Base-by-base conservation (phyloP, 64 coral and sea anemone genomes). In the Catalaphyllia jardinei region DNA sequence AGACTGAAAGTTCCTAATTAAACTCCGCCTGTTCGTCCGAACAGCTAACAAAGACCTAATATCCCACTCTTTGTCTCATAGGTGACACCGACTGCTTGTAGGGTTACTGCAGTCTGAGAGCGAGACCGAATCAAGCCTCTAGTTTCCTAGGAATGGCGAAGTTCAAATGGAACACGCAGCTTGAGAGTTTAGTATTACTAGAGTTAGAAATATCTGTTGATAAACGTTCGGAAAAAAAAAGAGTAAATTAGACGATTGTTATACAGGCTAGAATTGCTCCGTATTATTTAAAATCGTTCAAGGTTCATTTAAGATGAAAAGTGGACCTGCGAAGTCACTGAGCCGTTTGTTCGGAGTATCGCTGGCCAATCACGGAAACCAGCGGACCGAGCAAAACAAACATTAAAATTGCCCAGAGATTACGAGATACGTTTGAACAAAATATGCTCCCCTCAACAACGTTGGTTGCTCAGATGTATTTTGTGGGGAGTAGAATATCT, bases 381-480 rank as follows among this genome's bases (percentile, higher is more conserved):
- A 71, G 63, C 81, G 11, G n/a, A 42, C 35, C 38, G 81, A 85
- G 64, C 18, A 80, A 69, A 49, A 24, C 64, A 85, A 71, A 85
- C 13, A 69, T 24, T 20, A 20, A 28, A 85, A 25, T 85, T 71
- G 20, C 15, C 38, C 51, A 19, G 46, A 57, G 76, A 57, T 85
- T 38, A 85, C 81, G 81, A 85, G 39, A 85, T 64, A 14, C 46
- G 30, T 50, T 85, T 24, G 15, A 46, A 85, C 54, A 57, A 27
- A 71, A 50, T 83, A 6, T 25, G 35, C 63, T 85, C 10, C 49
- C 62, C 67, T 54, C n/a, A 4, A 38, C 52, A 12, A 31, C 25
- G 5, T 31, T 16, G 9, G 62, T 71, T 52, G 22, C 24, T n/a
- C 65, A 24, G 65, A 10, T n/a, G 8, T n/a, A 69, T 25, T 18